phyloP scores from a whole-genome alignment of 2,113 vertebrate genomes.

The Bujurquina vittata region DNA sequence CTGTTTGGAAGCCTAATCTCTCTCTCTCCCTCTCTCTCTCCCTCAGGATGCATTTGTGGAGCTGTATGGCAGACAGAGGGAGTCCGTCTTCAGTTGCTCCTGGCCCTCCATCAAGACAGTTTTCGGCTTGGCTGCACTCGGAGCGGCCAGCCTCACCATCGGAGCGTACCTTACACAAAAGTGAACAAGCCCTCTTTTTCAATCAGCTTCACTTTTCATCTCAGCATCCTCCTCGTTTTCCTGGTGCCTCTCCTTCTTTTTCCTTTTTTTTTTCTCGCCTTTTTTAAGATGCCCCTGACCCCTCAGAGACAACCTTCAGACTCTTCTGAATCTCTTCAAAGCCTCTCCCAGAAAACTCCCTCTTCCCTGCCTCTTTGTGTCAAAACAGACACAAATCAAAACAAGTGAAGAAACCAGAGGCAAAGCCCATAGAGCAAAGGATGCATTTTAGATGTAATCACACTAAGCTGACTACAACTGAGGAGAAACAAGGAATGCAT shows the following conservation, averaged over 20 bases:
- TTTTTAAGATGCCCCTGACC: conserved; percentile 57
- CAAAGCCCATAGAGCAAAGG: conserved; percentile 43
- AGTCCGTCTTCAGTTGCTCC: conserved; percentile 89
- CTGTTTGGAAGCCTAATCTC: conserved; percentile 3
- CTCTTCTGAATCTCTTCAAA: conserved; percentile 72
- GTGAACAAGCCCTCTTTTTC: conserved; percentile 76
- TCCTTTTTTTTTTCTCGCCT: background rate
- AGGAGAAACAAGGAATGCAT: conserved; percentile 42
- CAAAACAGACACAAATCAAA: conserved; percentile 72
- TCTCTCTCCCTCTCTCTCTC: conserved; percentile 41
- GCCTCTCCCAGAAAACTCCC: conserved; percentile 44
- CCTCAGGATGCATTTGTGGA: conserved; percentile 97
- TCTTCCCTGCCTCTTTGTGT: conserved; percentile 40
- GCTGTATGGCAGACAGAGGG: conserved; percentile 88
- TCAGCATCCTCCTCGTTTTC: conserved; percentile 10
- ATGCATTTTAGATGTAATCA: conserved; percentile 51
- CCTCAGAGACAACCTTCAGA: conserved; percentile 67
- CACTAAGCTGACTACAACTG: conserved; percentile 31
- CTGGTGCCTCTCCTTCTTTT: conserved; percentile 20
- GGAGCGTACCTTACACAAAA: conserved; percentile 96
- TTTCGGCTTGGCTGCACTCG: conserved; percentile 92
- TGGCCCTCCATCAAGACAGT: conserved; percentile 96
- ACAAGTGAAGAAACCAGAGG: conserved; percentile 58
- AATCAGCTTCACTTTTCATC: conserved; percentile 16
- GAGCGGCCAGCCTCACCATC: conserved; percentile 94